Conservation (phyloP, 1,140 invertebrate species). For the Drosophila orosa region DNA sequence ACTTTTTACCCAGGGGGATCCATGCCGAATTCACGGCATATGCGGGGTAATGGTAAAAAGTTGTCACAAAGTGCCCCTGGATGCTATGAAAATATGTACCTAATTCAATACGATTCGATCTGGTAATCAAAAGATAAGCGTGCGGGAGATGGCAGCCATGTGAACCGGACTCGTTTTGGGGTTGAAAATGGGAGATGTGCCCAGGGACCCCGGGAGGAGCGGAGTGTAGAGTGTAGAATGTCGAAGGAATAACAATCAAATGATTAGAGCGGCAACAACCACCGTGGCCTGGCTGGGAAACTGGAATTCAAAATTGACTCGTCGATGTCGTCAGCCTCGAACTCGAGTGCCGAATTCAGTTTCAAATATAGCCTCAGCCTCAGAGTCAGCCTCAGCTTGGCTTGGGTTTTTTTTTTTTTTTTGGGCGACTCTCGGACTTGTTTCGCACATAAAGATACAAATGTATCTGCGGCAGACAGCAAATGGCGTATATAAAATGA, state of each 20-base stretch:
- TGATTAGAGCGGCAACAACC: constrained; percentile 63
- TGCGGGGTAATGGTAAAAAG: constrained; percentile 54
- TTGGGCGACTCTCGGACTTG: constrained; percentile 58
- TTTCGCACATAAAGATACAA: constrained; percentile 82
- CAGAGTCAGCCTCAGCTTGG: constrained; percentile 10
- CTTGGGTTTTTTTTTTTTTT: constrained; percentile 11
- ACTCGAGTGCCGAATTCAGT: constrained; percentile 14
- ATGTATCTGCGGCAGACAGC: constrained; percentile 80
- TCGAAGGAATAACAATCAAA: constrained; percentile 79
- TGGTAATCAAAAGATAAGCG: constrained; percentile 78
- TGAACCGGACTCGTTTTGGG: constrained; percentile 35
- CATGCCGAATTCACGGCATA: constrained; percentile 26
- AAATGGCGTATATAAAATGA: constrained; percentile 83
- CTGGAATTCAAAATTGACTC: constrained; percentile 76
- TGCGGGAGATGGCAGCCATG: constrained; percentile 37
- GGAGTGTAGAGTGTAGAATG: constrained; percentile 70
- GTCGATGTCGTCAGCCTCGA: constrained; percentile 55
- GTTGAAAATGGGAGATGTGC: constrained; percentile 26
- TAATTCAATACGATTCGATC: constrained; percentile 77
- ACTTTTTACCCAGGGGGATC: constrained; percentile 24
- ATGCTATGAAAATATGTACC: constrained; percentile 56
- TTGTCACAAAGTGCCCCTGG: constrained; percentile 29
- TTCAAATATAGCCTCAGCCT: constrained; percentile 10
- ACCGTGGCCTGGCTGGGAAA: constrained; percentile 55
- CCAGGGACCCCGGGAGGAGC: constrained; percentile 18